phyloP scores from a whole-genome alignment of 2,888 invertebrate genomes.

The Platycnemis pennipes region DNA sequence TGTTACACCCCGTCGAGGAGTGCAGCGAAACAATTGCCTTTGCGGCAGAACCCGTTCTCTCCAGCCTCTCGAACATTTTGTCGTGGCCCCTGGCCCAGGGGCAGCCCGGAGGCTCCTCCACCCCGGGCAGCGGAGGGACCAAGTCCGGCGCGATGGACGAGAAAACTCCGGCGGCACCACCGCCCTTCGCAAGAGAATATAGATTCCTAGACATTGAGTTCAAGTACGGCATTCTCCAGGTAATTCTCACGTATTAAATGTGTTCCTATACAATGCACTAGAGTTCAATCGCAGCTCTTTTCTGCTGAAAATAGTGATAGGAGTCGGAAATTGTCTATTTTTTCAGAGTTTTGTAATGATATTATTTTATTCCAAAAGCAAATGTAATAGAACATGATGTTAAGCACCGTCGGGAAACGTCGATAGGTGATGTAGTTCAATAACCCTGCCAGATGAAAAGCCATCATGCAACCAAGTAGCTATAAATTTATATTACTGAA shows the following conservation, averaged over 20 bases:
- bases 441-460: too few relatives aligned
- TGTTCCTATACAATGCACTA: background rate
- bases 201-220: slow-evolving; percentile 95
- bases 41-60: slow-evolving; percentile 94
- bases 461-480: too few relatives aligned
- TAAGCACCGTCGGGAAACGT: too few relatives aligned
- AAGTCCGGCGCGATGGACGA: slow-evolving; percentile 76
- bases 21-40: slow-evolving; percentile 94
- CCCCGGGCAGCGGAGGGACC: slow-evolving; percentile 76
- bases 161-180: slow-evolving; percentile 74
- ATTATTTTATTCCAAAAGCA: too few relatives aligned
- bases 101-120: slow-evolving; percentile 80
- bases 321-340: too few relatives aligned
- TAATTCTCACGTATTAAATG: too few relatives aligned
- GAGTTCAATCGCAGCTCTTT: background rate
- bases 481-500: too few relatives aligned
- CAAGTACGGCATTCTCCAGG: slow-evolving; percentile 96
- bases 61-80: slow-evolving; percentile 93
- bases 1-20: slow-evolving; percentile 89
- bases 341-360: too few relatives aligned
- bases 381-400: too few relatives aligned
- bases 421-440: too few relatives aligned
- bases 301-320: too few relatives aligned
- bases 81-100: slow-evolving; percentile 84
- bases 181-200: slow-evolving; percentile 89